Evolutionary conservation across 1,140 invertebrate species (phyloP).

Genomic region (Musca domestica): DNA sequence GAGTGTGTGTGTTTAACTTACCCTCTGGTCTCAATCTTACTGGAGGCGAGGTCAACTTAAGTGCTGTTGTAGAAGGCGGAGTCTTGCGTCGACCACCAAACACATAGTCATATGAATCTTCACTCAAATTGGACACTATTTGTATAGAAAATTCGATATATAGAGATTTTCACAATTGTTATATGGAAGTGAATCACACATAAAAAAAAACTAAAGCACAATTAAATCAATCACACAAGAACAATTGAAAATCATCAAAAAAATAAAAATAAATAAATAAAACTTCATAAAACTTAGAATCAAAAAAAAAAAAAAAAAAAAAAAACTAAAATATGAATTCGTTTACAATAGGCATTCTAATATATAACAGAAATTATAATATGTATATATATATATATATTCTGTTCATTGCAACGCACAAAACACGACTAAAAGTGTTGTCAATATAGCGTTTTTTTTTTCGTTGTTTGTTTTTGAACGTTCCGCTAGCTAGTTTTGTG

Average conservation of each 20-base stretch:
- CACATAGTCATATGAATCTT: slow-evolving; percentile 56
- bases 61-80: slow-evolving; percentile 52
- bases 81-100: slow-evolving; percentile 54
- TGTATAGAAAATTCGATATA: slow-evolving; percentile 22
- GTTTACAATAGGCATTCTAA: neutral
- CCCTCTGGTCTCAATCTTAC: slow-evolving; percentile 52
- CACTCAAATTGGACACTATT: slow-evolving; percentile 54
- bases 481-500: neutral
- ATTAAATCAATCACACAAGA: slow-evolving; percentile 7
- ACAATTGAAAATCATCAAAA: neutral
- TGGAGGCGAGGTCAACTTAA: slow-evolving; percentile 55
- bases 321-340: too few relatives aligned
- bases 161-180: slow-evolving; percentile 3
- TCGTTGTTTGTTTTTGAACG: too few relatives aligned
- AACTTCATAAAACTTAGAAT: slow-evolving; percentile 19
- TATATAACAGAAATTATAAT: too few relatives aligned
- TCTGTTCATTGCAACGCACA: too few relatives aligned
- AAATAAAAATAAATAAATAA: slow-evolving; percentile 18
- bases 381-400: too few relatives aligned
- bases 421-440: too few relatives aligned
- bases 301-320: slow-evolving; percentile 15
- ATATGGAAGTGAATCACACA: slow-evolving; percentile 2
- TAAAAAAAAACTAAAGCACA: neutral
- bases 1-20: slow-evolving; percentile 26
- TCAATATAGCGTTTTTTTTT: too few relatives aligned